These are phyloP conservation scores for Shinisaurus crocodilurus DNA, from an alignment of 2,113 vertebrate genomes.

Conservation along the genomic window DNA sequence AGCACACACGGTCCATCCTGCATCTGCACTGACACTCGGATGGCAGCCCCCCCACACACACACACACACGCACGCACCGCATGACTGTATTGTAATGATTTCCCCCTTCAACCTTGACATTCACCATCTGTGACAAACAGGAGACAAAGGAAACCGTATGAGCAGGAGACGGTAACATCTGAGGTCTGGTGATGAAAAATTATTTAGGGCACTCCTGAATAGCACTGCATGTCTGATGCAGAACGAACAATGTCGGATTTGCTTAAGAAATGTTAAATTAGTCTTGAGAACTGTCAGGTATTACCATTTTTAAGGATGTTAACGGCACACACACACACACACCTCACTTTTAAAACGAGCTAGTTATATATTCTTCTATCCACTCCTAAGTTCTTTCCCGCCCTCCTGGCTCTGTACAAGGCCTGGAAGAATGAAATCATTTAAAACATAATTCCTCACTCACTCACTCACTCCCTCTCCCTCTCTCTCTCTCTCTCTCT, in stretches of 20 bases:
- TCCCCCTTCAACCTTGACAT: constrained; percentile 19
- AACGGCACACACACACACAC: background rate
- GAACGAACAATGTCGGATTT: constrained; percentile 13
- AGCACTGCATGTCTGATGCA: background rate
- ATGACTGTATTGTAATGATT: constrained; percentile 9
- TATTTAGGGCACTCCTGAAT: constrained; percentile 36
- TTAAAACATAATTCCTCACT: constrained; percentile 29
- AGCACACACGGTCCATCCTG: constrained; percentile 2
- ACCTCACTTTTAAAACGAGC: constrained; percentile 26
- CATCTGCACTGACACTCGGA: background rate
- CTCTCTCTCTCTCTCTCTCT: background rate
- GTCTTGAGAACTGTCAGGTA: constrained; percentile 25
- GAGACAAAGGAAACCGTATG: constrained; percentile 27
- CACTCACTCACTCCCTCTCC: no score
- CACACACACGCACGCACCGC: background rate
- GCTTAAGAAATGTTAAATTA: constrained; percentile 43
- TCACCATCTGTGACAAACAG: constrained; percentile 7
- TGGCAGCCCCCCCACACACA: background rate
- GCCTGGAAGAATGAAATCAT: background rate
- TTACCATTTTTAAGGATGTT: constrained; percentile 29
- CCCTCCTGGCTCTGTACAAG: constrained; percentile 7
- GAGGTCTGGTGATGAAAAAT: constrained; percentile 12
- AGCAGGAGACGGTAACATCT: constrained; percentile 34
- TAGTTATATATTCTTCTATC: constrained; percentile 8
- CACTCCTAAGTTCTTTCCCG: constrained; percentile 20